phyloP scores from a whole-genome alignment of 2,797 vertebrate species.

The Podarcis siculus region DNA sequence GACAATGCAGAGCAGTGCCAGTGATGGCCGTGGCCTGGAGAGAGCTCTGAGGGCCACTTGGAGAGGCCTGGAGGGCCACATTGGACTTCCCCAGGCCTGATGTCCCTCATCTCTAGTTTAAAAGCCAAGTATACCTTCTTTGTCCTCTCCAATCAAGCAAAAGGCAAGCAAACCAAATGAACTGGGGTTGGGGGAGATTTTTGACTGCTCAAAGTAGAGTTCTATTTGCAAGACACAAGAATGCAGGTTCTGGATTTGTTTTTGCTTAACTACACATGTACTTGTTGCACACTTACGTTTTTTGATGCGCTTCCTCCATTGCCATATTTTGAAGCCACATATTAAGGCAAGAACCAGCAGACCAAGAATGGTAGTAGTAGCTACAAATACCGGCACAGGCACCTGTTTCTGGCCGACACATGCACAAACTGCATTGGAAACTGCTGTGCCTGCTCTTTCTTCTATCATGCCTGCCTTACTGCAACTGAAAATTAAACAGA shows the following conservation, averaged over 20 bases:
- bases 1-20: too few relatives aligned
- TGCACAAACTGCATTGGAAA: not conserved
- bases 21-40: too few relatives aligned
- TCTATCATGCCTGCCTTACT: not conserved
- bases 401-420: accelerated
- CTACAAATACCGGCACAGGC: accelerated
- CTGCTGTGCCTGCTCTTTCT: not conserved
- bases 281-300: not conserved
- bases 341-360: accelerated
- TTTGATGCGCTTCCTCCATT: accelerated
- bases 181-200: too few relatives aligned
- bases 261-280: not conserved
- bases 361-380: accelerated
- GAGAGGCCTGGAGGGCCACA: too few relatives aligned
- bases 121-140: too few relatives aligned
- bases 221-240: not conserved
- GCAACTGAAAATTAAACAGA: not conserved
- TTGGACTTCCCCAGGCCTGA: too few relatives aligned
- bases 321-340: accelerated
- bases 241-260: not conserved
- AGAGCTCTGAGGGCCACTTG: too few relatives aligned
- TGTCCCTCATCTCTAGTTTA: too few relatives aligned
- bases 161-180: too few relatives aligned
- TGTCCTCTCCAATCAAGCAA: too few relatives aligned
- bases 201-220: not conserved